Percentiles rank a stretch among this genome's conserved stretches.
These are phyloP conservation scores for Trichomycterus rosablanca DNA, from an alignment of 2,113 vertebrate species.

Conservation along the genomic window DNA sequence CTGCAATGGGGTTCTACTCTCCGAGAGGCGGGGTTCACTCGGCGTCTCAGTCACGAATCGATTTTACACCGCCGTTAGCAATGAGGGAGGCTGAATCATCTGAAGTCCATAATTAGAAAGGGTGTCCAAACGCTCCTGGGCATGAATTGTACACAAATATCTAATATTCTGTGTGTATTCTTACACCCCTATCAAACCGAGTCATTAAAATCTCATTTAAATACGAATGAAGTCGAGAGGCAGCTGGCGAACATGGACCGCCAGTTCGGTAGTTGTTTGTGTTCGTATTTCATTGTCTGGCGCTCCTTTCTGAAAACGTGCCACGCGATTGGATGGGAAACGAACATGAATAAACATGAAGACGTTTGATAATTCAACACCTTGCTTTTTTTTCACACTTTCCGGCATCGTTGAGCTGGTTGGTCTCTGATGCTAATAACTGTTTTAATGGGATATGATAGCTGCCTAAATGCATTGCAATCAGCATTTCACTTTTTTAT, in stretches of 20 bases:
- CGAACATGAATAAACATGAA: constrained; percentile 25
- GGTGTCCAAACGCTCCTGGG: too few relatives aligned
- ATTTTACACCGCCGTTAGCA: too few relatives aligned
- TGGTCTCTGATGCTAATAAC: constrained; percentile 34
- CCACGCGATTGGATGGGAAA: constrained; percentile 13
- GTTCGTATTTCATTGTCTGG: constrained; percentile 17
- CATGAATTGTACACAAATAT: too few relatives aligned
- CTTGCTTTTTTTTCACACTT: constrained; percentile 27
- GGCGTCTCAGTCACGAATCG: too few relatives aligned
- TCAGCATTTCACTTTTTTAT: constrained; percentile 12
- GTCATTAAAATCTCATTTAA: constrained; percentile 7
- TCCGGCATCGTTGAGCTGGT: constrained; percentile 26
- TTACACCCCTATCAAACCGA: too few relatives aligned
- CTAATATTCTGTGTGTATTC: too few relatives aligned
- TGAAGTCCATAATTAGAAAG: too few relatives aligned
- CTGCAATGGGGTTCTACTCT: too few relatives aligned
- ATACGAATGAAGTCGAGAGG: constrained; percentile 12
- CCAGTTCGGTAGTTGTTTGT: too few relatives aligned
- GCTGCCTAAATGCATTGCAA: constrained; percentile 27
- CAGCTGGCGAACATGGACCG: neutral
- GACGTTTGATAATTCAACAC: constrained; percentile 11
- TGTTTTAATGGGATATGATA: constrained; percentile 40
- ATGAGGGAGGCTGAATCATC: too few relatives aligned
- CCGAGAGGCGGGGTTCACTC: too few relatives aligned
- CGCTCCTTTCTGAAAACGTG: neutral